Percentiles rank a stretch among this genome's conserved stretches.
phyloP scores from a whole-genome alignment of 2,113 vertebrate species.

The Tricholaema leucomelas region DNA sequence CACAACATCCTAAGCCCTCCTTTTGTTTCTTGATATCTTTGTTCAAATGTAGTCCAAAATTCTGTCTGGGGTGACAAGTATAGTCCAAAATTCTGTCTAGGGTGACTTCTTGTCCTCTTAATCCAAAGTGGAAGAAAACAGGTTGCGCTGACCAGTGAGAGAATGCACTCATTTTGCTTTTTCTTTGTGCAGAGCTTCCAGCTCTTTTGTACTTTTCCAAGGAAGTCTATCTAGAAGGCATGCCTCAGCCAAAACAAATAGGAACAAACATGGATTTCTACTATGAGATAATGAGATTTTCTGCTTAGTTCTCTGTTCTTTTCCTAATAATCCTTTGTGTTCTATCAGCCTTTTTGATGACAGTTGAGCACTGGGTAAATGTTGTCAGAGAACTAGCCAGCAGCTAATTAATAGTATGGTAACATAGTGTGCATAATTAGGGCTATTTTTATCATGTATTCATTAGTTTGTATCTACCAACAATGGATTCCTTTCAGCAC shows the following conservation, averaged over 20 bases:
- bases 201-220: not conserved
- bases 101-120: not conserved
- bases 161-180: not conserved
- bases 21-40: not conserved
- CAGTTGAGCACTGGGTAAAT: not conserved
- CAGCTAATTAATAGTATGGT: slow-evolving; percentile 8
- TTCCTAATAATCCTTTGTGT: not conserved
- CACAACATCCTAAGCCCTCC: not conserved
- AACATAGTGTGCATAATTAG: not conserved
- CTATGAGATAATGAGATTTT: slow-evolving; percentile 22
- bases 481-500: slow-evolving; percentile 44
- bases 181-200: not conserved
- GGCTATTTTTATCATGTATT: slow-evolving; percentile 33
- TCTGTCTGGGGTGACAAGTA: no score
- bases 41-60: no score
- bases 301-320: slow-evolving; percentile 1
- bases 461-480: slow-evolving; percentile 20
- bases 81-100: not conserved
- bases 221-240: not conserved
- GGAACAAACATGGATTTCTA: not conserved
- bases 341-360: slow-evolving; percentile 10
- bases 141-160: not conserved
- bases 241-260: not conserved
- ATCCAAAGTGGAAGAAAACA: not conserved
- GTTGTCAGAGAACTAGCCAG: slow-evolving; percentile 35